Base-by-base conservation (phyloP, 1,140 invertebrate species). In the Cyrtorhinus lividipennis region DNA sequence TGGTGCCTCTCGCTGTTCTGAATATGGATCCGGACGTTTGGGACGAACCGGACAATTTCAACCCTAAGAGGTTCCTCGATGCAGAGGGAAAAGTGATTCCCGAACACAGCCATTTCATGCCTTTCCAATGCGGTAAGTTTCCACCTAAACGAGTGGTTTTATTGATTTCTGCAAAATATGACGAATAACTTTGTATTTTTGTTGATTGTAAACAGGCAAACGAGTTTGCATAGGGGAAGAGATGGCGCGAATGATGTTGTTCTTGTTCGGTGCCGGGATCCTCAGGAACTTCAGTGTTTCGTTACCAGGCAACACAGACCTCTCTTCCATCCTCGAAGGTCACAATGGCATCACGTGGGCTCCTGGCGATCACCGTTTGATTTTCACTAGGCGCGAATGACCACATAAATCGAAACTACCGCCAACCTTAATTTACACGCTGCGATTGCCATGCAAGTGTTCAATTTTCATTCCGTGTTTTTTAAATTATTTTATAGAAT, bases 161-260 rank as follows among this genome's bases (percentile, higher is more conserved):
- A 10, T 48, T 48, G 3, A 3, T 10, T 5, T 18, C 26, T 48
- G 18, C 3, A 61, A 24, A 25, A 24, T 25, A 59, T 22, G 57
- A 22, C 15, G 24, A 5, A 5, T 18, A 18, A 56, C 8, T n/a
- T 59, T 38, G 30, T 8, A 8, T 38, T 38, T 38, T 38, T 38
- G 5, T 38, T 38, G 15, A 38, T 38, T 38, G 30, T 15, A 38
- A 38, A 38, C 30, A 91, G 88, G 90, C 45, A 89, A 90, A 71
- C 77, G 89, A 27, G 83, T 87, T 75, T 95, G 91, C 72, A 79
- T 90, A 0, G 91, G 91, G 2, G 90, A 94, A 65, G 87, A 90
- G 68, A 71, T 94, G 38, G 88, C 88, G 0, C 78, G 78, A 64
- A 88, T 89, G 81, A 73, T 89, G 59, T 67, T 88, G 57, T 81